Percentiles rank a stretch among this genome's conserved stretches.
phyloP scores from a whole-genome alignment of 2,888 invertebrate genomes.

The Caenorhabditis imperialis region DNA sequence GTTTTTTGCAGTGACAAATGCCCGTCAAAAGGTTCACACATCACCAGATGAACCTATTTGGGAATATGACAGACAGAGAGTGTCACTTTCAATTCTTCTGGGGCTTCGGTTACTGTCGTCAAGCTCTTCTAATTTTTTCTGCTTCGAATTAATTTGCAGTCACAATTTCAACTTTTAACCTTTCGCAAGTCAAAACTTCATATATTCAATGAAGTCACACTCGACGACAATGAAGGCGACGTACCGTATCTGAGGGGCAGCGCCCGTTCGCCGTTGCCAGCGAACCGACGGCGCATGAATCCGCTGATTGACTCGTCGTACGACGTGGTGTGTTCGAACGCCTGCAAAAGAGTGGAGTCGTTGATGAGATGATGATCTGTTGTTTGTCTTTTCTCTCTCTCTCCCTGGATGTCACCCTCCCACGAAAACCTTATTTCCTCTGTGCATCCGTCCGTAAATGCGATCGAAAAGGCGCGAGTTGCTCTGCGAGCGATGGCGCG shows the following conservation, averaged over 20 bases:
- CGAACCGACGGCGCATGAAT: slow-evolving; percentile 93
- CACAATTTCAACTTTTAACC: too few species aligned
- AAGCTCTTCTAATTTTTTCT: too few species aligned
- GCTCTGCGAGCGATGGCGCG: slow-evolving; percentile 63
- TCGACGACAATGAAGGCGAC: too few species aligned
- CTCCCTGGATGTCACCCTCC: slow-evolving; percentile 24
- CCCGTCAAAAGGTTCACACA: slow-evolving; percentile 40
- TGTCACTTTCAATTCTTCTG: too few species aligned
- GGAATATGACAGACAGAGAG: too few species aligned
- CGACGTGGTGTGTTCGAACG: slow-evolving; percentile 94
- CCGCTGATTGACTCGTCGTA: slow-evolving; percentile 95
- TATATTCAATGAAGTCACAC: too few species aligned
- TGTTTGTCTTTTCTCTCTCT: slow-evolving; percentile 6
- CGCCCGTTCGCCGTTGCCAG: slow-evolving; percentile 79
- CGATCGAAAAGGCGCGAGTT: slow-evolving; percentile 66
- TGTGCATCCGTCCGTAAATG: slow-evolving; percentile 57
- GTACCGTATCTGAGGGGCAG: slow-evolving; percentile 83
- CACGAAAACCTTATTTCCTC: slow-evolving; percentile 40
- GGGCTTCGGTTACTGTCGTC: too few species aligned
- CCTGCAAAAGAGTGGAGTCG: slow-evolving; percentile 82
- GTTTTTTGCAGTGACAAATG: slow-evolving; percentile 43
- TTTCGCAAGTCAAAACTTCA: too few species aligned
- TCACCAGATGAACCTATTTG: too few species aligned
- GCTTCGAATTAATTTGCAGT: too few species aligned
- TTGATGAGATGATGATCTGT: slow-evolving; percentile 7